Evolutionary conservation across 35 echinoderm and acorn worm species (phyloP), one percentile per base, ranked within the genome.

Genomic region (Ophioderma brevispina): DNA sequence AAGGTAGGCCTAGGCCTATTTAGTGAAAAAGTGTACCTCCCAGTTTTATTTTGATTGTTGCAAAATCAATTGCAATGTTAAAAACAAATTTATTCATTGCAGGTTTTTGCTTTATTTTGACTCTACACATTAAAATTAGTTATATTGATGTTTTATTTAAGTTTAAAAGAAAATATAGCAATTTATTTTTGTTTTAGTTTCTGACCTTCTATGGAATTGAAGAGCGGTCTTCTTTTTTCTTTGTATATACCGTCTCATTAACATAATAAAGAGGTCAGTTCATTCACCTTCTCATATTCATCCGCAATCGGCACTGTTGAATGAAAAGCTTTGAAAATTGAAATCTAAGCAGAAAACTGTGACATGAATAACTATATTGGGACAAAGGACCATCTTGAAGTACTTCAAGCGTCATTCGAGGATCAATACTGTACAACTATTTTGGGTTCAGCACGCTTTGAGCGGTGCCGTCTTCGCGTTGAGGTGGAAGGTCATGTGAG

Each of bases 261-360:
- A 55, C 85, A 87, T 87, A 87, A 78, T 87, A 87, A 78, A 87
- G 55, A 87, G 76, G 85, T 87, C 85, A 76, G 36, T 79, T 36
- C 85, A 78, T 87, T 87, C 85, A 87, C 70, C 39, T 77, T 33
- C 21, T 38, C 18, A 87, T 39, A 87, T 87, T 49, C 36, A 78
- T 87, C 85, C 85, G 85, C 85, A 28, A 15, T 33, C 39, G 32
- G 6, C 21, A 2, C 42, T 4, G 11, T 39, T 39, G 6, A 21
- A 37, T 13, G 33, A 37, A 80, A 39, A 37, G 78, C 38, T 36
- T 37, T 2, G 13, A 39, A 39, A 80, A 80, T 21, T 3, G 6
- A 4, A 80, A 32, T 2, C 17, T 39, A 21, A 21, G 34, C 4
- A 80, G 6, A 1, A 39, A 80, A 80, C 5, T 80, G 6, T 33